Percentiles rank a stretch among this genome's conserved stretches.
Evolutionary conservation across 2,888 invertebrate genomes (phyloP).

Genomic region (Craniophora ligustri): DNA sequence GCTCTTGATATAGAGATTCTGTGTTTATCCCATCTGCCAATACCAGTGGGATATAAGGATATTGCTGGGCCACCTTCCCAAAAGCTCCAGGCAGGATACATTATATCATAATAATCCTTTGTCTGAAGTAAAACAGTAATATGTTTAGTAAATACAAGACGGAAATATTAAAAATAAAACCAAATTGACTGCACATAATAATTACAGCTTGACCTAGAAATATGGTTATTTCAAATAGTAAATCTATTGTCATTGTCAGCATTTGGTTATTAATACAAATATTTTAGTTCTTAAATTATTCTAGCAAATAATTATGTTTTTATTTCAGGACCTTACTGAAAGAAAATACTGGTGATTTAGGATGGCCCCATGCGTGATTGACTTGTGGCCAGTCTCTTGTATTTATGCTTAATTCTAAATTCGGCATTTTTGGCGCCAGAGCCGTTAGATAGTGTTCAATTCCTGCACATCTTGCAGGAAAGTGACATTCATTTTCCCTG

Average conservation of each 20-base stretch:
- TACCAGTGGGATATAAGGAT: slow-evolving; percentile 96
- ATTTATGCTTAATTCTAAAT: slow-evolving; percentile 96
- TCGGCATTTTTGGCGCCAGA: slow-evolving; percentile 91
- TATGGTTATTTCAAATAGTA: no score
- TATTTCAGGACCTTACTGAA: slow-evolving; percentile 94
- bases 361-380: slow-evolving; percentile 88
- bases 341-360: slow-evolving; percentile 95
- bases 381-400: slow-evolving; percentile 98
- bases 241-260: no score
- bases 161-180: no score
- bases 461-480: slow-evolving; percentile 96
- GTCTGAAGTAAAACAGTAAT: slow-evolving; percentile 81
- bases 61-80: slow-evolving; percentile 99
- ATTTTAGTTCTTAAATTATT: no score
- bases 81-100: slow-evolving; percentile 99
- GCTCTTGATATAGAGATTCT: slow-evolving; percentile 91
- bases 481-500: slow-evolving; percentile 95
- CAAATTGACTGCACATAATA: no score
- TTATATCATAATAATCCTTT: slow-evolving; percentile 94
- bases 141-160: neutral
- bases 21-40: slow-evolving; percentile 97
- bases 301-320: no score
- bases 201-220: no score
- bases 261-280: no score
- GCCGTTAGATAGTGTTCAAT: slow-evolving; percentile 95